Evolutionary conservation across 2,888 invertebrate species (phyloP).

Genomic region (Eilema sororculum): DNA sequence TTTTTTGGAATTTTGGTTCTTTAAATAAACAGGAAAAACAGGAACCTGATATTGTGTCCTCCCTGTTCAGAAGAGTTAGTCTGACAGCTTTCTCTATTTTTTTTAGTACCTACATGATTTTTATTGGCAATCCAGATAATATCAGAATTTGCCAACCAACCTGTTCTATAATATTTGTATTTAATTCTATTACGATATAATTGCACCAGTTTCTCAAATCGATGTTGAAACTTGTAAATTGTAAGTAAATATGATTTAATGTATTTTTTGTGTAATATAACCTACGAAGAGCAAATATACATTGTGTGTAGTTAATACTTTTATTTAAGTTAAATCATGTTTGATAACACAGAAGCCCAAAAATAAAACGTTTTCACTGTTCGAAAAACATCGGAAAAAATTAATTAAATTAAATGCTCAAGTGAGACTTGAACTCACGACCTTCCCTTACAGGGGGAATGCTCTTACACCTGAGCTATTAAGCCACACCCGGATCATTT

Average conservation of each 20-base stretch:
- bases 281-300: neutral
- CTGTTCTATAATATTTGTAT: neutral
- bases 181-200: neutral
- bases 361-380: neutral
- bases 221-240: neutral
- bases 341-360: neutral
- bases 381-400: too few relatives aligned
- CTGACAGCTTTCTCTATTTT: neutral
- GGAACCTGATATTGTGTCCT: too few relatives aligned
- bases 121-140: neutral
- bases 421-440: too few relatives aligned
- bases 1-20: too few relatives aligned
- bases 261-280: neutral
- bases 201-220: neutral
- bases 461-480: too few relatives aligned
- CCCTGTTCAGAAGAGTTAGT: neutral
- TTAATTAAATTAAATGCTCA: too few relatives aligned
- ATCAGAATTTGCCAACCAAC: neutral
- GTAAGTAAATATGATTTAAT: neutral
- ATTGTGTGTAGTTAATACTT: neutral
- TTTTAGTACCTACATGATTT: neutral
- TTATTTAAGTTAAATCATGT: neutral
- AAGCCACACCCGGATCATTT: too few relatives aligned
- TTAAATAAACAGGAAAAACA: too few relatives aligned
- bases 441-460: too few relatives aligned